phyloP scores from a whole-genome alignment of 2,797 vertebrate genomes.

The Podarcis siculus region DNA sequence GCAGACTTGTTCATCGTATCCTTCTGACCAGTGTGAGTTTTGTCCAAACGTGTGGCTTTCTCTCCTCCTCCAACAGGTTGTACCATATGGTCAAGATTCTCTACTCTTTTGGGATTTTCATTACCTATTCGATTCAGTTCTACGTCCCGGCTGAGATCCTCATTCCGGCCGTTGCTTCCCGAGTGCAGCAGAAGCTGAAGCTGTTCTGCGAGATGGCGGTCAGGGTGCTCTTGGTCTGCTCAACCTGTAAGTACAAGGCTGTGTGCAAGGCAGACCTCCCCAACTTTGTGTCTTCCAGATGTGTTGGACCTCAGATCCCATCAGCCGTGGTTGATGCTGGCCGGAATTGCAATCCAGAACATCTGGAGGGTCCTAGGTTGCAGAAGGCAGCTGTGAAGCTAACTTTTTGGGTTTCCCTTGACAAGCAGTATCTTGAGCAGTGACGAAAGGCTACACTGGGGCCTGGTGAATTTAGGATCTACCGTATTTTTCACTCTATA shows the following conservation, averaged over 20 bases:
- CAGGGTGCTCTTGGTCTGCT: slow-evolving; percentile 79
- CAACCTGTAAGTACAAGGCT: slow-evolving; percentile 82
- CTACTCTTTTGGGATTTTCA: slow-evolving; percentile 89
- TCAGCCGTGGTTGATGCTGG: too few species aligned
- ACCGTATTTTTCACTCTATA: too few species aligned
- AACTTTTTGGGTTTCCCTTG: too few species aligned
- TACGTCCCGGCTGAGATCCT: slow-evolving; percentile 90
- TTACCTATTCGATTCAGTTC: slow-evolving; percentile 90
- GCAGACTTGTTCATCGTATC: background rate
- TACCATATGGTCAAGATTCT: slow-evolving; percentile 87
- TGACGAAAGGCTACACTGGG: background rate
- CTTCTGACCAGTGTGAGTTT: background rate
- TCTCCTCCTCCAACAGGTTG: slow-evolving; percentile 73
- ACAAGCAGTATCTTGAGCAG: background rate
- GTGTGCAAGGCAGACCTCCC: too few species aligned
- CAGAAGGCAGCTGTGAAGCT: background rate
- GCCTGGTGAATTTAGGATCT: background rate
- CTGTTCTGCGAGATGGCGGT: slow-evolving; percentile 73
- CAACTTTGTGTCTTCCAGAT: too few species aligned
- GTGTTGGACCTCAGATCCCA: too few species aligned
- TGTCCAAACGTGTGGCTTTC: slow-evolving; percentile 48
- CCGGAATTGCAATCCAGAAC: too few species aligned
- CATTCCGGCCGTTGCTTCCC: slow-evolving; percentile 78
- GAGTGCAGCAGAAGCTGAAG: slow-evolving; percentile 78
- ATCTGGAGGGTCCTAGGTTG: too few species aligned